phyloP scores from a whole-genome alignment of 2,888 invertebrate species.

The Eupithecia inturbata region DNA sequence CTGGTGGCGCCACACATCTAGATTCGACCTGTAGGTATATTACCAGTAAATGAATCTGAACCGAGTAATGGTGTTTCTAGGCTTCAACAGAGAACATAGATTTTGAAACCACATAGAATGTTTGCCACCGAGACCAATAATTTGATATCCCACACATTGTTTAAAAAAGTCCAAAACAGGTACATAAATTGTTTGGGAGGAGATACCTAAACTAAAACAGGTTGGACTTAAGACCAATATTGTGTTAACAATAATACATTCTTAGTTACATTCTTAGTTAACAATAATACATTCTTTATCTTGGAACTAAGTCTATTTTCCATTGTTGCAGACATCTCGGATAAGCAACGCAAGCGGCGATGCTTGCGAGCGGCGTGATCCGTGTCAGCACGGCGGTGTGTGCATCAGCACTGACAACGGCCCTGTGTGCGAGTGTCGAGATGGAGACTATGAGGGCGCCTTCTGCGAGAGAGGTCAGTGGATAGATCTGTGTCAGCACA shows the following conservation, averaged over 20 bases:
- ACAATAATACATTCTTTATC: not conserved
- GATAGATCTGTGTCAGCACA: not conserved
- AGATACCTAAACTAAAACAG: not conserved
- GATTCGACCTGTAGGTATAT: too few species aligned
- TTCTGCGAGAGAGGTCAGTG: slow-evolving; percentile 96
- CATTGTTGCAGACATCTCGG: slow-evolving; percentile 77
- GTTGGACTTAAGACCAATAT: not conserved
- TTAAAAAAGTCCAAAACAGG: too few species aligned
- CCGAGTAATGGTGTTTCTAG: too few species aligned
- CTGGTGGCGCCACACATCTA: too few species aligned
- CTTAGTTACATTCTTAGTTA: too few species aligned
- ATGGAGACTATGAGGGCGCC: slow-evolving; percentile 96
- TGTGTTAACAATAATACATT: not conserved
- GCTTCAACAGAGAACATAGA: too few species aligned
- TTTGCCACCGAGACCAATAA: too few species aligned
- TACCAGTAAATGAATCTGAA: too few species aligned
- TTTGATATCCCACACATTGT: too few species aligned
- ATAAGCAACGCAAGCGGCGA: slow-evolving; percentile 92
- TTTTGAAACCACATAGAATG: too few species aligned
- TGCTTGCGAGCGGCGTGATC: slow-evolving; percentile 94
- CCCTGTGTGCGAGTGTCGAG: slow-evolving; percentile 97
- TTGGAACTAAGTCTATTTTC: not conserved
- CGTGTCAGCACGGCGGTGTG: slow-evolving; percentile 97
- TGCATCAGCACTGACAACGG: slow-evolving; percentile 98
- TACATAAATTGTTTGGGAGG: too few species aligned